A percentile compares a stretch with the other conserved stretches of the same genome.
These are phyloP conservation scores for Potamilus streckersoni DNA, from an alignment of 1,140 invertebrate species.

Conservation along the genomic window DNA sequence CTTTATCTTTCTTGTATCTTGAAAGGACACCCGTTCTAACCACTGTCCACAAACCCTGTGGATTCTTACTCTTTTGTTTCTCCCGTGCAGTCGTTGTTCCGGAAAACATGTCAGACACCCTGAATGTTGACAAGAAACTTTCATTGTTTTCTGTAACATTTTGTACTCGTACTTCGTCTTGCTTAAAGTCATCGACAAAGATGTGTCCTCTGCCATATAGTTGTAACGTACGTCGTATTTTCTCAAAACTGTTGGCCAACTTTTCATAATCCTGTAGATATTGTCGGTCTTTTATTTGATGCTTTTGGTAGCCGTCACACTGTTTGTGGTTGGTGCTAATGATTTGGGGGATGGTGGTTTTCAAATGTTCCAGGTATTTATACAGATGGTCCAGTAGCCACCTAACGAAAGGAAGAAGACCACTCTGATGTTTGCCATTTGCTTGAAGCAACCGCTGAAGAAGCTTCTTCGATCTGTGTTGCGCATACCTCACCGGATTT, in stretches of 20 bases:
- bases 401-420: constrained; percentile 4
- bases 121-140: constrained; percentile 7
- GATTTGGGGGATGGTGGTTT: constrained; percentile 18
- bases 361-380: constrained; percentile 13
- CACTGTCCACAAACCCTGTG: constrained; percentile 27
- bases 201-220: constrained; percentile 26
- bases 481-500: too few relatives aligned
- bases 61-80: not conserved
- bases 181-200: constrained; percentile 23
- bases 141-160: not conserved
- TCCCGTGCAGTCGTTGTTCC: constrained; percentile 17
- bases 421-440: too few relatives aligned
- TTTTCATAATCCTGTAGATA: constrained; percentile 15
- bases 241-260: constrained; percentile 12
- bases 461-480: too few relatives aligned
- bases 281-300: constrained; percentile 7
- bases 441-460: too few relatives aligned
- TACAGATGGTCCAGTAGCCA: constrained; percentile 16
- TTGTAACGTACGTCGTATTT: constrained; percentile 2
- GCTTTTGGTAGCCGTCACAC: not conserved
- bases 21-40: constrained; percentile 18
- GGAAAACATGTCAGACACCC: constrained; percentile 19
- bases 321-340: constrained; percentile 18
- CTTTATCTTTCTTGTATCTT: constrained; percentile 13
- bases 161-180: constrained; percentile 21